These are phyloP conservation scores for Acanthosepion pharaonis DNA, from an alignment of 2,888 invertebrate genomes.

Conservation along the genomic window DNA sequence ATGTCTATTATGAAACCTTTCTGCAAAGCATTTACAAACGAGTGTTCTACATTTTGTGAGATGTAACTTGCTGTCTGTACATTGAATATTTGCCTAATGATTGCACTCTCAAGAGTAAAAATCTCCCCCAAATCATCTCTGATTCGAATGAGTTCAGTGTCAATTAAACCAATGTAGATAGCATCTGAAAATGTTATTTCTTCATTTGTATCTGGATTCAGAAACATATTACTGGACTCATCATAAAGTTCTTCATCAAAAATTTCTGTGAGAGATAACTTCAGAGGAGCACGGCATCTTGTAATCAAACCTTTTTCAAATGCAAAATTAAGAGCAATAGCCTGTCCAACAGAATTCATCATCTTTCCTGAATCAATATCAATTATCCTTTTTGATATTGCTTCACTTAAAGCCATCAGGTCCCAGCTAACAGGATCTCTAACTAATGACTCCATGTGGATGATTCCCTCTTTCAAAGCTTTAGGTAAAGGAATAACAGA, in stretches of 20 bases:
- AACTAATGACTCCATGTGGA: slow-evolving; percentile 66
- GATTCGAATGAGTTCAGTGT: slow-evolving; percentile 61
- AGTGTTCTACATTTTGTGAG: slow-evolving; percentile 58
- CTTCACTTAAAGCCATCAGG: slow-evolving; percentile 66
- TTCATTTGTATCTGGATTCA: slow-evolving; percentile 66
- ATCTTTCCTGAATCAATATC: slow-evolving; percentile 68
- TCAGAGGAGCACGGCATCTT: slow-evolving; percentile 65
- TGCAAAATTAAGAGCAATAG: slow-evolving; percentile 69
- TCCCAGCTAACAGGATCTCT: slow-evolving; percentile 68
- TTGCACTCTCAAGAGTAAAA: slow-evolving; percentile 61
- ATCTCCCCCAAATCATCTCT: slow-evolving; percentile 61
- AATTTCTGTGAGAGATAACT: slow-evolving; percentile 66
- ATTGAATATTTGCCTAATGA: slow-evolving; percentile 62
- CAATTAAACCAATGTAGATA: slow-evolving; percentile 62
- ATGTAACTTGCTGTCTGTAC: slow-evolving; percentile 53
- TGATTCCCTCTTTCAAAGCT: slow-evolving; percentile 63
- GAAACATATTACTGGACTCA: slow-evolving; percentile 62
- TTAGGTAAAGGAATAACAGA: slow-evolving; percentile 61
- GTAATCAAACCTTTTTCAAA: slow-evolving; percentile 65
- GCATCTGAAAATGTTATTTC: slow-evolving; percentile 64
- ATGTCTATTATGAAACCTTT: slow-evolving; percentile 67
- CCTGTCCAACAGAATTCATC: slow-evolving; percentile 65
- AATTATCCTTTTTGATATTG: slow-evolving; percentile 66
- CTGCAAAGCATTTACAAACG: slow-evolving; percentile 66
- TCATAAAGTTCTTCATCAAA: slow-evolving; percentile 69